Evolutionary conservation across 2,888 invertebrate genomes (phyloP).

Genomic region (Drosophila ezoana): DNA sequence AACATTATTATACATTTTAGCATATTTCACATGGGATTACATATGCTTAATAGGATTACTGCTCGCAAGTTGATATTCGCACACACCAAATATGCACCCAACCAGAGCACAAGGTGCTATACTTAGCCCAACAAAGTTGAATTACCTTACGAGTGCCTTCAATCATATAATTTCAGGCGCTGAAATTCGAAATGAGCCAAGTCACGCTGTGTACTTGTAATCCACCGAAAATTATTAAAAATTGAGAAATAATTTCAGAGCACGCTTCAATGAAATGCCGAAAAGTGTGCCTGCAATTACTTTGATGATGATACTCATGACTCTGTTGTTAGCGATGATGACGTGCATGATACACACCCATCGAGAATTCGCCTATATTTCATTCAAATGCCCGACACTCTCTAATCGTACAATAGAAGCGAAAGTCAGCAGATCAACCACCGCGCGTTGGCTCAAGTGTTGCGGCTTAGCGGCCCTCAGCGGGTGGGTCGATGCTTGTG

Average conservation of each 20-base stretch:
- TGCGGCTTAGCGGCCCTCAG: conserved; percentile 31
- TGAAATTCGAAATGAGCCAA: conserved; percentile 36
- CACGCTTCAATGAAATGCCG: conserved; percentile 59
- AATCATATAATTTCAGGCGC: conserved; percentile 21
- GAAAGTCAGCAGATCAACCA: conserved; percentile 71
- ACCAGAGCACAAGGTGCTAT: conserved; percentile 11
- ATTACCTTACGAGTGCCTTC: conserved; percentile 4
- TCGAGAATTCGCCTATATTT: conserved; percentile 15
- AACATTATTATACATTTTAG: background rate
- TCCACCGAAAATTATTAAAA: conserved; percentile 33
- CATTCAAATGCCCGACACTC: conserved; percentile 24
- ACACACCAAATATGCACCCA: conserved; percentile 1
- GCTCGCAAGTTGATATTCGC: conserved; percentile 16
- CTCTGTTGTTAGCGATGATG: conserved; percentile 18
- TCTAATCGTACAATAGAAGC: conserved; percentile 43
- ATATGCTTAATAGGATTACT: conserved; percentile 5
- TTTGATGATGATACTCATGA: conserved; percentile 60
- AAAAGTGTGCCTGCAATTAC: conserved; percentile 66
- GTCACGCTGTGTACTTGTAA: conserved; percentile 43
- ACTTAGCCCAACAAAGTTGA: conserved; percentile 22
- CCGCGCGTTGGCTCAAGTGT: conserved; percentile 37
- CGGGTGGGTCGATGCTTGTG: conserved; percentile 30
- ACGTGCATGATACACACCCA: conserved; percentile 44
- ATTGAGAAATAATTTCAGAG: conserved; percentile 64
- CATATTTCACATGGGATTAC: conserved; percentile 15